These are phyloP conservation scores for Thyatira batis DNA, from an alignment of 2,888 invertebrate genomes.

Conservation along the genomic window DNA sequence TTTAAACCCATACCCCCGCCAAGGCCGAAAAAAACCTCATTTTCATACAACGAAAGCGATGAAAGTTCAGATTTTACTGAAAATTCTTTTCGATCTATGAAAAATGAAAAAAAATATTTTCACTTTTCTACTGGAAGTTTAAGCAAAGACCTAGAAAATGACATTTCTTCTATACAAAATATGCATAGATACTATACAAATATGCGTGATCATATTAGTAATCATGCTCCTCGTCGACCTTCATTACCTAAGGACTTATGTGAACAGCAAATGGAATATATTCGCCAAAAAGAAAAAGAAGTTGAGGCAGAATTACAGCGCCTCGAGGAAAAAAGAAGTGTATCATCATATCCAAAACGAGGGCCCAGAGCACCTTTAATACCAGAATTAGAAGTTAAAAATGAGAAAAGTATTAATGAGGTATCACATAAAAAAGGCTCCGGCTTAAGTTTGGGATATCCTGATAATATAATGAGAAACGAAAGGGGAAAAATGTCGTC, in stretches of 20 bases:
- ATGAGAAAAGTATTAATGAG: conserved; percentile 56
- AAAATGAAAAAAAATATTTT: conserved; percentile 65
- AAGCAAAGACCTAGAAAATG: conserved; percentile 74
- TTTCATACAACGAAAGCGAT: conserved; percentile 71
- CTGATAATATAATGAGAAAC: conserved; percentile 33
- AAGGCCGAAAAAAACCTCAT: conserved; percentile 62
- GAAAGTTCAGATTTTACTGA: conserved; percentile 71
- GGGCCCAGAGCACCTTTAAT: conserved; percentile 68
- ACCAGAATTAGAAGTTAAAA: conserved; percentile 55
- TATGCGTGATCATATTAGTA: conserved; percentile 43
- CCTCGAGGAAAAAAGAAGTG: conserved; percentile 81
- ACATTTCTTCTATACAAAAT: conserved; percentile 72
- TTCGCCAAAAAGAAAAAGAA: conserved; percentile 85
- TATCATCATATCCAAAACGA: conserved; percentile 33
- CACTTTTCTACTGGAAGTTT: conserved; percentile 75
- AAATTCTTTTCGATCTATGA: conserved; percentile 61
- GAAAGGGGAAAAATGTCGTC: conserved; percentile 55
- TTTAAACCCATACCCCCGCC: conserved; percentile 71
- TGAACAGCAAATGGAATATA: conserved; percentile 85
- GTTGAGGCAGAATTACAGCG: conserved; percentile 85
- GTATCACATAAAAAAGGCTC: conserved; percentile 75
- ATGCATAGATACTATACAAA: conserved; percentile 68
- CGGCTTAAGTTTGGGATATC: conserved; percentile 41
- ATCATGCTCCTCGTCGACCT: conserved; percentile 65
- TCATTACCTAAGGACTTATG: conserved; percentile 86